Evolutionary conservation across 2,113 vertebrate species (phyloP), one percentile per base, ranked within the genome.

Genomic region (Ploceus nigricollis): DNA sequence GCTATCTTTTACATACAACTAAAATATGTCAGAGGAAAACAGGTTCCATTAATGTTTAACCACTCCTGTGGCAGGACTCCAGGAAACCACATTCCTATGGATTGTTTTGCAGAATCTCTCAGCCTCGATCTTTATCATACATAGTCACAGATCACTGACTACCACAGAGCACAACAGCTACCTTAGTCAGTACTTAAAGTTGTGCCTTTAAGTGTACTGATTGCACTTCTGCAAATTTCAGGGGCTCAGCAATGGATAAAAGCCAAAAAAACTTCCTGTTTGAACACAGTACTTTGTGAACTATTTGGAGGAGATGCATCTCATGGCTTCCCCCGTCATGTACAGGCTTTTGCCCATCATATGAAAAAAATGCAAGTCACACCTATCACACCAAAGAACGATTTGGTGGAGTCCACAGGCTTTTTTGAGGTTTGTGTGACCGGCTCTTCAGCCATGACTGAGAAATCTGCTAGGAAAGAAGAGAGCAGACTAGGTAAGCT

Each of bases 41-140:
- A 81, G 56, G 89, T 86, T 91, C 60, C 44, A 23, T 73, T 50
- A 70, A 66, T 28, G 33, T 89, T 95, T 89, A 77, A 81, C 72
- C 58, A 19, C 30, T 37, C n/a, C 37, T 31, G n/a, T 69, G 72
- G 44, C 48, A 87, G 48, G 57, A 72, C 31, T 85, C 88, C 88
- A 84, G 45, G 82, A 90, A 87, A 63, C 15, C 44, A 69, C 70
- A 89, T 86, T 96, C 81, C 69, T 92, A 60, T 2, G 60, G 25
- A 71, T 31, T 77, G 57, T 35, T 86, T 84, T 27, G 20, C n/a
- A 92, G 58, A 73, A 64, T 57, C 37, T 91, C 56, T 77, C 42
- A 72, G 69, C 45, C n/a, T 79, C 2, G 1, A 40, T 60, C 44
- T 53, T 50, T 83, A 75, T 77, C 75, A 22, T 14, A 28, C 7